Evolutionary conservation across 2,888 invertebrate genomes (phyloP).

Genomic region (Phalangium opilio): DNA sequence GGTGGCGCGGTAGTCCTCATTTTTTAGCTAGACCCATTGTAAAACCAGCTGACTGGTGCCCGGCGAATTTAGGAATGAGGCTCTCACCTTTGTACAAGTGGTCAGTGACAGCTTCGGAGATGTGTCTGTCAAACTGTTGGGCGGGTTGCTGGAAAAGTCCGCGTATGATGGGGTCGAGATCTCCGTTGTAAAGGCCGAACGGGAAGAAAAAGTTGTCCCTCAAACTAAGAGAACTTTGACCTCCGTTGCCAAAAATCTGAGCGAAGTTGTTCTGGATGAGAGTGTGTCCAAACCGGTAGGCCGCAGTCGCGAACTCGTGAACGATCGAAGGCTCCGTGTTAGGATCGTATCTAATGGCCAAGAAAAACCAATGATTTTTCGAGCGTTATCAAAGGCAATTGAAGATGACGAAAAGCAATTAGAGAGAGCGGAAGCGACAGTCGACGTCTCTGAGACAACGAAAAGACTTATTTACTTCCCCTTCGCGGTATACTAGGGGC

Average conservation of each 20-base stretch:
- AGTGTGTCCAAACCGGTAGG: constrained; percentile 42
- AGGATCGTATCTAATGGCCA: constrained; percentile 44
- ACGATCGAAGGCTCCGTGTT: constrained; percentile 56
- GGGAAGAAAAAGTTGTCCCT: constrained; percentile 19
- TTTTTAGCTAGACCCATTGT: no score
- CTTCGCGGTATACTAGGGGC: no score
- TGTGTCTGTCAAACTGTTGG: constrained; percentile 35
- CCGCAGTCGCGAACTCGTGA: constrained; percentile 68
- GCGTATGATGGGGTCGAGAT: constrained; percentile 33
- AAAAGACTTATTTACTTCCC: no score
- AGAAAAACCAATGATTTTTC: no score
- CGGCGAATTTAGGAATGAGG: no score
- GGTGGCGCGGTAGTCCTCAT: no score
- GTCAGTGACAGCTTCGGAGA: constrained; percentile 32
- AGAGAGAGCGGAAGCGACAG: no score
- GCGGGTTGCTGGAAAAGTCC: constrained; percentile 35
- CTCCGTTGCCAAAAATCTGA: constrained; percentile 49
- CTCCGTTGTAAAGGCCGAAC: constrained; percentile 23
- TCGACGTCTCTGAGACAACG: no score
- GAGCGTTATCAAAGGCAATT: no score
- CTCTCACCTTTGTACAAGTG: constrained; percentile 55
- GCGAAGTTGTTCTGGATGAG: constrained; percentile 58
- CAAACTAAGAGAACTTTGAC: constrained; percentile 37
- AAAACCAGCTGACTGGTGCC: no score
- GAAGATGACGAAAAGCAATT: no score